These are phyloP conservation scores for Poecilia velifera DNA, from an alignment of 2,797 vertebrate species.

Conservation along the genomic window DNA sequence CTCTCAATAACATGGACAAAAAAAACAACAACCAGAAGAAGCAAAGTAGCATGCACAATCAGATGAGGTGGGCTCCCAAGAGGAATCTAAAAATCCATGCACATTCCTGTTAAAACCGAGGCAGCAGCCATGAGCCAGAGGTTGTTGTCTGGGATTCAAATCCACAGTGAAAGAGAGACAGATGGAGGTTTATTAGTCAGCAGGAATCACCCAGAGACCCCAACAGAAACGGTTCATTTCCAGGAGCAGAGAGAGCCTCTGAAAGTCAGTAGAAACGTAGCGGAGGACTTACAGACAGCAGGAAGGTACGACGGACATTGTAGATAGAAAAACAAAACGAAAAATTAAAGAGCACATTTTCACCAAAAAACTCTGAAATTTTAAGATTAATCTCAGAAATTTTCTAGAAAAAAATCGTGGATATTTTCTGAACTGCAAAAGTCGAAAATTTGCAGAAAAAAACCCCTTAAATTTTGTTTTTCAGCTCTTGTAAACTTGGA, in stretches of 20 bases:
- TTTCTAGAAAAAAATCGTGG: no score
- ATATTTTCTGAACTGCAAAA: no score
- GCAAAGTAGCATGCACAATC: slow-evolving; percentile 66
- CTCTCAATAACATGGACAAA: background rate
- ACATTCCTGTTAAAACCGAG: slow-evolving; percentile 65
- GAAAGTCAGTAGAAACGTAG: slow-evolving; percentile 34
- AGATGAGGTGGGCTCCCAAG: slow-evolving; percentile 43
- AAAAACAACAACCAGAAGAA: slow-evolving; percentile 27
- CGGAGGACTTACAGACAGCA: slow-evolving; percentile 27
- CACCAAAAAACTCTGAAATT: no score
- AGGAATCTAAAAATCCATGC: slow-evolving; percentile 54
- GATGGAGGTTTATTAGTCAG: slow-evolving; percentile 59
- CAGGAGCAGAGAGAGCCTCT: slow-evolving; percentile 35
- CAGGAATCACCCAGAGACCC: slow-evolving; percentile 50
- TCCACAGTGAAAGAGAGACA: slow-evolving; percentile 41
- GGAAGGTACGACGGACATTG: background rate
- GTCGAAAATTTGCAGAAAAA: no score
- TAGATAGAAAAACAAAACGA: no score
- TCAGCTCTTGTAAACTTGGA: no score
- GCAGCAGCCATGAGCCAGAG: slow-evolving; percentile 66
- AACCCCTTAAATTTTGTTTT: no score
- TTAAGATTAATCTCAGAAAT: no score
- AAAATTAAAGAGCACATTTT: no score
- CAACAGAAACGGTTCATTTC: slow-evolving; percentile 46
- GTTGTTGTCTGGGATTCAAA: slow-evolving; percentile 49